phyloP scores from a whole-genome alignment of 2,797 vertebrate species.

The Falco biarmicus region DNA sequence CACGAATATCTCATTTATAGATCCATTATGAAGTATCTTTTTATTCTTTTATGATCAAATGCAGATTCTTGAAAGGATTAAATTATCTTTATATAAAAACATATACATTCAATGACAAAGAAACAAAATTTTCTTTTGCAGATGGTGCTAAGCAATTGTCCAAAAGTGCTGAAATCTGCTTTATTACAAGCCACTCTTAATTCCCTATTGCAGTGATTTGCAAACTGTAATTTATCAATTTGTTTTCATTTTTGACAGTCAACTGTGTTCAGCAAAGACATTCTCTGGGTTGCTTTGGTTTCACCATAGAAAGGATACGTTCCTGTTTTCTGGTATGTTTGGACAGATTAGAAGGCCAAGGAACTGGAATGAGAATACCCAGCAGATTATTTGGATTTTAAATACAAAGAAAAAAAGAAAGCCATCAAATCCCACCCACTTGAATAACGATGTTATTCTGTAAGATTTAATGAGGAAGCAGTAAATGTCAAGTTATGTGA shows the following conservation, averaged over 20 bases:
- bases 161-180: not conserved
- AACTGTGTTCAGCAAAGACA: not conserved
- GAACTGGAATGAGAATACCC: not conserved
- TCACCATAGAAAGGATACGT: not conserved
- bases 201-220: not conserved
- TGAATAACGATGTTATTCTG: not conserved
- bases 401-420: not conserved
- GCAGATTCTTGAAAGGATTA: not conserved
- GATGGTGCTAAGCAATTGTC: not conserved
- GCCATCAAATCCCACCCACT: not conserved
- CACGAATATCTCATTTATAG: not conserved
- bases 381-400: not conserved
- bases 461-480: not conserved
- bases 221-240: slow-evolving; percentile 6
- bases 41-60: not conserved
- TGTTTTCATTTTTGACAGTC: not conserved
- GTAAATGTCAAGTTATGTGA: not conserved
- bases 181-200: not conserved
- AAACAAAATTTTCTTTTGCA: not conserved
- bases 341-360: not conserved
- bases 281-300: slow-evolving; percentile 1
- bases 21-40: not conserved
- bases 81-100: not conserved
- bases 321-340: not conserved
- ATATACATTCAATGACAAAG: not conserved